These are phyloP conservation scores for Parus major DNA, from an alignment of 2,113 vertebrate species.

Conservation along the genomic window DNA sequence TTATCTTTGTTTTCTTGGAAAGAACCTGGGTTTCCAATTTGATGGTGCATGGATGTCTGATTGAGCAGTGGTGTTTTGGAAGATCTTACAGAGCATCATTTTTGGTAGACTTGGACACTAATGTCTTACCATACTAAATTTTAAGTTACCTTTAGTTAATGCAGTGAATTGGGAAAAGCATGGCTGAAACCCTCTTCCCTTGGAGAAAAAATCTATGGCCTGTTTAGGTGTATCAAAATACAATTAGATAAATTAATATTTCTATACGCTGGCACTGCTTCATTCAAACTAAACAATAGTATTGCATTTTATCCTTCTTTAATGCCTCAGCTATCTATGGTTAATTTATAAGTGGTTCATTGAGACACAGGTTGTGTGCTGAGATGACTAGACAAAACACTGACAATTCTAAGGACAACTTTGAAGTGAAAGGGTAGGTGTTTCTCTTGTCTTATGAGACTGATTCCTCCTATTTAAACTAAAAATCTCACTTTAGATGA, in stretches of 20 bases:
- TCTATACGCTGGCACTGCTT: not conserved
- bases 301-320: not conserved
- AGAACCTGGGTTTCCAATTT: not conserved
- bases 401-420: not conserved
- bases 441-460: not conserved
- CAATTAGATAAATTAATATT: not conserved
- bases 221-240: not conserved
- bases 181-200: not conserved
- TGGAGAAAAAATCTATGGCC: not conserved
- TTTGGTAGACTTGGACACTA: not conserved
- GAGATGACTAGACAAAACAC: not conserved
- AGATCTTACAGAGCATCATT: not conserved
- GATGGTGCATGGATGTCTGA: accelerated
- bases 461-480: not conserved
- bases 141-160: not conserved
- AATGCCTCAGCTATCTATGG: not conserved
- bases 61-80: not conserved
- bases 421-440: not conserved
- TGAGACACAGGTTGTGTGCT: not conserved
- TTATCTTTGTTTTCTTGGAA: not conserved
- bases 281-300: not conserved
- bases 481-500: not conserved
- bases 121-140: not conserved
- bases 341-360: not conserved
- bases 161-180: not conserved